Conservation (phyloP, 2,113 vertebrate species). For the Phylloscopus trochiloides region DNA sequence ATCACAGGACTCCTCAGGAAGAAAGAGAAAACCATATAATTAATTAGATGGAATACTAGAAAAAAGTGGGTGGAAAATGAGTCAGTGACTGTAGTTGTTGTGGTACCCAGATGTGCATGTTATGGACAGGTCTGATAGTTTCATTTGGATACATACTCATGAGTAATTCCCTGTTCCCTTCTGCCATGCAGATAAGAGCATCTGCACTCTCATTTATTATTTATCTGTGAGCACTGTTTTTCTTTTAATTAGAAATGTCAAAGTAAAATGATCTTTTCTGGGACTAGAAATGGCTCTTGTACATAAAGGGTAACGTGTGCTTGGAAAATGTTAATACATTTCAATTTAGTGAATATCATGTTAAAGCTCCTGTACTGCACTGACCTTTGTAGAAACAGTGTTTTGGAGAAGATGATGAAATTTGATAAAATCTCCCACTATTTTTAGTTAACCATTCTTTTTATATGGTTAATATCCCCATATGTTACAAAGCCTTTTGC, state of each 20-base stretch:
- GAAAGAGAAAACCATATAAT: not conserved
- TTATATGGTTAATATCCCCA: not conserved
- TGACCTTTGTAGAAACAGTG: not conserved
- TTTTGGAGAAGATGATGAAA: constrained; percentile 6
- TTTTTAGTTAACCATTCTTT: not conserved
- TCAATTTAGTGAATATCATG: constrained; percentile 55
- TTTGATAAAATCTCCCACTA: not conserved
- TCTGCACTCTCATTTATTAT: constrained; percentile 71
- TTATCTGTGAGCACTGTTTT: constrained; percentile 70
- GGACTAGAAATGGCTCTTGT: constrained; percentile 22
- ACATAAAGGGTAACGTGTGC: constrained; percentile 39
- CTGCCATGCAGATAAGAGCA: constrained; percentile 40
- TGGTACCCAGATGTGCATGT: not conserved
- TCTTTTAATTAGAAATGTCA: constrained; percentile 71
- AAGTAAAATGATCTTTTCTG: constrained; percentile 60
- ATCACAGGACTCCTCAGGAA: not conserved
- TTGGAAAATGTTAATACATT: constrained; percentile 53
- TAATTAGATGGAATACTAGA: not conserved
- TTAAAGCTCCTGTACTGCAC: not conserved
- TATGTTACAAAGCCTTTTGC: not conserved
- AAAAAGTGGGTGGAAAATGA: not conserved
- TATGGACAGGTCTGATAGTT: not conserved
- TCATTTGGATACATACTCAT: not conserved
- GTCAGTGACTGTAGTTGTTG: not conserved
- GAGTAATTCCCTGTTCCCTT: constrained; percentile 32